A percentile compares a stretch with the other conserved stretches of the same genome.
Evolutionary conservation across 2,113 vertebrate species (phyloP).

Genomic region (Chroicocephalus ridibundus): DNA sequence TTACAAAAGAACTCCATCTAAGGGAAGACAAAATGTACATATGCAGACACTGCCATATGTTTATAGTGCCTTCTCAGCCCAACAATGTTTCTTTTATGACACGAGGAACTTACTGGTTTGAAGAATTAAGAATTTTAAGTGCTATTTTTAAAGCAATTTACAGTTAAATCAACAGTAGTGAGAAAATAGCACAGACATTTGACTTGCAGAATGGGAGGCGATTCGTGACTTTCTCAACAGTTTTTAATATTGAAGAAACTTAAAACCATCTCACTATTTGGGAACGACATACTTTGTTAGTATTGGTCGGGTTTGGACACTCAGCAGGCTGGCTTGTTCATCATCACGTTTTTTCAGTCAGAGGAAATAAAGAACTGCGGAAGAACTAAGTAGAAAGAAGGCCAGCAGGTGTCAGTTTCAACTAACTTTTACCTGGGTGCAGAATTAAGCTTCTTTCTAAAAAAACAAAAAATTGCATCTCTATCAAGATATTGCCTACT

Average conservation of each 20-base stretch:
- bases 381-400: background rate
- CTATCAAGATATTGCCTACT: background rate
- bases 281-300: background rate
- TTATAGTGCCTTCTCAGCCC: background rate
- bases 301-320: background rate
- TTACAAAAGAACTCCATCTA: slow-evolving; percentile 37
- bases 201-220: background rate
- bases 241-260: background rate
- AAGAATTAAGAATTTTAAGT: background rate
- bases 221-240: background rate
- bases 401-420: background rate
- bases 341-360: background rate
- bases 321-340: background rate
- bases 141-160: background rate
- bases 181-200: background rate
- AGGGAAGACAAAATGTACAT: background rate
- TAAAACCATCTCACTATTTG: background rate
- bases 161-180: background rate
- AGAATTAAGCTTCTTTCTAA: background rate
- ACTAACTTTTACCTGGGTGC: background rate
- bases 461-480: background rate
- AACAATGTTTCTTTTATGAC: background rate
- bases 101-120: background rate
- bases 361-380: background rate
- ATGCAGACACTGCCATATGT: background rate